A percentile compares a stretch with the other conserved stretches of the same genome.
Conservation (phyloP, 1,140 invertebrate genomes). For the Lamellibrachia luymesi region DNA sequence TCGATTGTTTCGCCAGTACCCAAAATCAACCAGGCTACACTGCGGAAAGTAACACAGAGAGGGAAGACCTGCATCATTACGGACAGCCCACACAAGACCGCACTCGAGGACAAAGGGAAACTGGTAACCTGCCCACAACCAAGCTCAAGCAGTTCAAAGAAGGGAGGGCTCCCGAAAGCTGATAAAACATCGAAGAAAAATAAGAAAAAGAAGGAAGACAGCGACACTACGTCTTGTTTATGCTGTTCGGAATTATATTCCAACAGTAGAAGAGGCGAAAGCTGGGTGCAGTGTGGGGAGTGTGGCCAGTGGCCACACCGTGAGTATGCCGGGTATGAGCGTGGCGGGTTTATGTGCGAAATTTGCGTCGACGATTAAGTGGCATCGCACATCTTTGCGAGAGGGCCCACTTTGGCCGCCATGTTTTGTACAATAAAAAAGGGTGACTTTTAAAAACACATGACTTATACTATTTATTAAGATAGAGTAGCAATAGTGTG, state of each 20-base stretch:
- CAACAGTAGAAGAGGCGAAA: background rate
- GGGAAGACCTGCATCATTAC: constrained; percentile 15
- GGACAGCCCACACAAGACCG: background rate
- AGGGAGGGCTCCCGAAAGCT: background rate
- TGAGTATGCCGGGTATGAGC: too few species aligned
- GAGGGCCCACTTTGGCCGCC: too few species aligned
- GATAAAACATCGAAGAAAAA: constrained; percentile 1
- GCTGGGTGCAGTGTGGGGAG: too few species aligned
- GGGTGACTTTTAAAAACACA: too few species aligned
- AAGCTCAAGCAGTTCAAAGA: background rate
- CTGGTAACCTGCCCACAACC: background rate
- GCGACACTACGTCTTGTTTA: constrained; percentile 1
- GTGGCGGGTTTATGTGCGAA: too few species aligned
- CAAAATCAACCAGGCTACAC: constrained; percentile 13
- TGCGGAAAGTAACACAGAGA: background rate
- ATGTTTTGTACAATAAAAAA: too few species aligned
- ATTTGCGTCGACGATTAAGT: too few species aligned
- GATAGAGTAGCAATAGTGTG: too few species aligned
- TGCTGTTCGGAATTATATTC: constrained; percentile 10
- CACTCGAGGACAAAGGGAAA: background rate
- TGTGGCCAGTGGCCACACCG: too few species aligned
- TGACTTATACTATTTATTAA: too few species aligned
- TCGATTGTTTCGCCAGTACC: constrained; percentile 3
- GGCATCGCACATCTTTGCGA: too few species aligned
- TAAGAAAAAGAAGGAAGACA: background rate